Evolutionary conservation across 1,140 invertebrate species (phyloP), one percentile per base, ranked within the genome.

Genomic region (Eciton burchellii): DNA sequence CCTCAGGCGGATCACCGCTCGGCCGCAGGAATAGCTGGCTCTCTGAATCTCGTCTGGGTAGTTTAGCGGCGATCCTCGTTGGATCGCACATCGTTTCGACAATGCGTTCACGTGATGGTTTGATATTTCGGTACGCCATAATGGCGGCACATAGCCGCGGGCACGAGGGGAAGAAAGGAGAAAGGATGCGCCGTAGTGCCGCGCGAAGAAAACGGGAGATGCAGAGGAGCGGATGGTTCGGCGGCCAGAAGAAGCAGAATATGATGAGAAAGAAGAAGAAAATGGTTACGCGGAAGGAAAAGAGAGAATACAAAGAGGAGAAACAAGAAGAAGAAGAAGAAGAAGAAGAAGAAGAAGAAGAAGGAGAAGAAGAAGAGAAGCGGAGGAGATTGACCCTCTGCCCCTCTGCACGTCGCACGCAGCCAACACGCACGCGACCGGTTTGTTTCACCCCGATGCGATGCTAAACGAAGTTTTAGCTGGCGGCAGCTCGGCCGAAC

Each of bases 311-410:
- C 59, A 29, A 81, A 79, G 54, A 79, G 79, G 65, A 77, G 45
- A 66, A 66, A 83, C 66, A 71, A 76, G 54, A 72, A 65, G 72
- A 84, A 82, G 81, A 71, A 81, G 56, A 59, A n/a, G 59, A 73
- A 76, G 56, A 81, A 66, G 79, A 85, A 81, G 81, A 86, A 88
- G 84, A 88, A 86, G 89, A 88, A 79, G 54, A 79, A 73, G 65
- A 77, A 47, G 72, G 60, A 83, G 60, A 71, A 76, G 54, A 72
- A 65, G 72, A 84, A 82, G 81, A 71, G 84, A 62, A 59, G 70
- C 81, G 88, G n/a, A 91, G 92, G 92, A 93, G 92, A 93, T 92
- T 92, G 92, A 93, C 92, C 92, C 92, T 92, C 90, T 90, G 91
- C 88, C 90, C 81, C 87, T 90, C 90, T 81, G 83, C 77, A 87